Conservation (phyloP, 2,113 vertebrate species). For the Oreochromis spilurus region DNA sequence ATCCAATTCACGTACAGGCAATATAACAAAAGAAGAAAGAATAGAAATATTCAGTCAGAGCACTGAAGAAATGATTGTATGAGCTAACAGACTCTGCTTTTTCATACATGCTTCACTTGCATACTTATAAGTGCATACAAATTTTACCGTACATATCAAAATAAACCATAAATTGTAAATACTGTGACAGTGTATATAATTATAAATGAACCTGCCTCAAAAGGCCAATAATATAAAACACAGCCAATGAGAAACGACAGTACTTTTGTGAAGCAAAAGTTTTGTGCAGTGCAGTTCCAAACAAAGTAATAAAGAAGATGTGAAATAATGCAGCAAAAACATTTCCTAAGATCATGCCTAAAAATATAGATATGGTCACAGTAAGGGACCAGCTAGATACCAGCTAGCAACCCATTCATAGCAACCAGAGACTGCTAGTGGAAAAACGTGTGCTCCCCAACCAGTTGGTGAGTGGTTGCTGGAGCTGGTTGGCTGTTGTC, state of each 20-base stretch:
- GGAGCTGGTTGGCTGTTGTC: not conserved
- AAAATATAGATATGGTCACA: not conserved
- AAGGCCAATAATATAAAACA: not conserved
- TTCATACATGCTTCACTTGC: not conserved
- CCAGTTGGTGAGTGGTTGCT: not conserved
- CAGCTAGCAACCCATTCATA: not conserved
- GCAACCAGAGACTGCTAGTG: not conserved
- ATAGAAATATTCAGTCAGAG: not conserved
- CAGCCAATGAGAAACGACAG: not conserved
- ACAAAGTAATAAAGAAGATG: not conserved
- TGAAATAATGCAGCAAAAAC: not conserved
- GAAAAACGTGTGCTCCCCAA: not conserved
- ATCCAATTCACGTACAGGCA: not conserved
- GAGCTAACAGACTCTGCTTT: not conserved
- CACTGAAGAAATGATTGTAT: not conserved
- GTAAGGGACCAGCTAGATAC: not conserved
- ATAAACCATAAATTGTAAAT: not conserved
- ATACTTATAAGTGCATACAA: not conserved
- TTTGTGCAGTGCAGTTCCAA: not conserved
- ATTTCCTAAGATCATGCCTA: not conserved
- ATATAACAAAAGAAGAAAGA: not conserved
- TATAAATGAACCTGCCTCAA: not conserved
- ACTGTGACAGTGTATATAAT: not conserved
- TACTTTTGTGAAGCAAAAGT: not conserved
- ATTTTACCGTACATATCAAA: fast-evolving